Base-by-base conservation (phyloP, 2,888 invertebrate species). In the Stegophylla sp. region DNA sequence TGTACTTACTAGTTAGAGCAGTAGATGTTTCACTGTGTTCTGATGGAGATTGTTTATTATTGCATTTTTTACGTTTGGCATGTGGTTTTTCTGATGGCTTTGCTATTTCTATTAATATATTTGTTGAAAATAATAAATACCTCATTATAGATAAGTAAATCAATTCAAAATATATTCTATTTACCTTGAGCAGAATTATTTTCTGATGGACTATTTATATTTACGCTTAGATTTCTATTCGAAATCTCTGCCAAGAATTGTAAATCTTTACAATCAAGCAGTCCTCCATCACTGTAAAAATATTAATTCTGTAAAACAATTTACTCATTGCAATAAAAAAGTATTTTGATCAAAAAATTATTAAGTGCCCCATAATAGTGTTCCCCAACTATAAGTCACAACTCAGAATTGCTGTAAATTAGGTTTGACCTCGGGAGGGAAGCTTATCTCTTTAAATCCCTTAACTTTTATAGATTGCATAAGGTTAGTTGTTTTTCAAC, bases 221-320 rank as follows among this genome's bases (percentile, higher is more conserved):
- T 45, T 17, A 69, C 17, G 34, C 28, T 26, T 10, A 15, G n/a
- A 56, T 61, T 69, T 23, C 61, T 67, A 77, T 48, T 79, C 20
- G 77, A 79, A 34, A 79, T n/a, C 1, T 79, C 77, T 59, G 77
- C 69, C 15, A 79, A 69, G 48, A 79, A 79, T 17, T 59, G 59
- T 71, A 79, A 79, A 79, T 79, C 59, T 61, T 34, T 69, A 34
- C 69, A 59, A 48, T 79, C 69, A 9, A 64, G 34, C 12, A 61
- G 20, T 7, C 41, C 34, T 41, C n/a, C 67, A 59, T 79, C 61
- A 3, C 77, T 79, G n/a, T n/a, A 17, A 61, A 59, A 5, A 48
- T 51, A 1, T 51, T 43, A 74, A 20, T 20, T 7, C 3, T 7
- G 5, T 53, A 7, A n/a, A 53, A 53, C 3, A n/a, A 53, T 53